Conservation (phyloP, 2,113 vertebrate species). For the Sinocyclocheilus maitianheensis region DNA sequence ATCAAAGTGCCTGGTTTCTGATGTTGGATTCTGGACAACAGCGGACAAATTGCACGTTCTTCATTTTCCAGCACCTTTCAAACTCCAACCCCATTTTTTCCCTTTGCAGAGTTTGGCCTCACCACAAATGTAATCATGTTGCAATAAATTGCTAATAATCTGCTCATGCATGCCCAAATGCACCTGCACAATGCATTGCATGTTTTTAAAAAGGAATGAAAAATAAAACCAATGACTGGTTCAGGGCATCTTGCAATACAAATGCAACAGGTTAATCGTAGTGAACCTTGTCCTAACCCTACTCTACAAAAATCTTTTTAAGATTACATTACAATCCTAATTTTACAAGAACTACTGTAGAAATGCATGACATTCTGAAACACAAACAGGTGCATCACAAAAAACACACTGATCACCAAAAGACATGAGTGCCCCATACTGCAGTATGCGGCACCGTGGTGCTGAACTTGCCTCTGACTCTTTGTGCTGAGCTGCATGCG, state of each 20-base stretch:
- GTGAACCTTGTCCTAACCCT: neutral
- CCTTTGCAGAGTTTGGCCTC: neutral
- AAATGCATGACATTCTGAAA: neutral
- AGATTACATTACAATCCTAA: neutral
- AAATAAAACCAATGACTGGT: neutral
- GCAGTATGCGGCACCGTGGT: neutral
- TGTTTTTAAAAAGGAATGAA: neutral
- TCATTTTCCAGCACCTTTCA: slow-evolving; percentile 14
- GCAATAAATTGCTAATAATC: neutral
- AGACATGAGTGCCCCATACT: neutral
- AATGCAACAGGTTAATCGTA: neutral
- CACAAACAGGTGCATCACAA: neutral
- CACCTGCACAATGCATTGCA: slow-evolving; percentile 8
- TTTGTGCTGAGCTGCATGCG: slow-evolving; percentile 80
- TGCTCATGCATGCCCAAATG: neutral
- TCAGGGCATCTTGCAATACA: neutral
- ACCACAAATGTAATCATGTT: neutral
- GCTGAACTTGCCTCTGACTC: slow-evolving; percentile 88
- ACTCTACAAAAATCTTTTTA: neutral
- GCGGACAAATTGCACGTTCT: neutral
- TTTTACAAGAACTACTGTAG: neutral
- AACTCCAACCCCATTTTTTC: neutral
- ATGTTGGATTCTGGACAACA: neutral
- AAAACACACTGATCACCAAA: neutral
- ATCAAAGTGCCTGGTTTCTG: neutral